A percentile compares a stretch with the other conserved stretches of the same genome.
These are phyloP conservation scores for Drosophila picticornis DNA, from an alignment of 2,888 invertebrate genomes.

Conservation along the genomic window DNA sequence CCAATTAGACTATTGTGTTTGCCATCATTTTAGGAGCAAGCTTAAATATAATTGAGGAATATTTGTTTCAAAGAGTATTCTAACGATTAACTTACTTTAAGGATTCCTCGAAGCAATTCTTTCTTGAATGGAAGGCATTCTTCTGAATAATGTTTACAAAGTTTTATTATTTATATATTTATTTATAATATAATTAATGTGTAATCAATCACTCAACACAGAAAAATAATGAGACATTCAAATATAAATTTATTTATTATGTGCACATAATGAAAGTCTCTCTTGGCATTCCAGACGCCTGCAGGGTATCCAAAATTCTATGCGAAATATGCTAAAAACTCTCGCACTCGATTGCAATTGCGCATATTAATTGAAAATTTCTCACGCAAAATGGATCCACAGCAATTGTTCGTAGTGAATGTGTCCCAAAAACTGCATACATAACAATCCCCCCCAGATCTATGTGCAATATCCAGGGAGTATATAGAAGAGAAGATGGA, in stretches of 20 bases:
- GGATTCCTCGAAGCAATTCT: not conserved
- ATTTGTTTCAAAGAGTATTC: too few species aligned
- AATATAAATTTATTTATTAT: not conserved
- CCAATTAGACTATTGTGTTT: not conserved
- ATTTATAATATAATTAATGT: not conserved
- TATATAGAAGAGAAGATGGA: not conserved
- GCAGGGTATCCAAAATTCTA: conserved; percentile 47
- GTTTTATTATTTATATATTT: too few species aligned
- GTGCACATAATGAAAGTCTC: not conserved
- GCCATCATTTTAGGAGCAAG: not conserved
- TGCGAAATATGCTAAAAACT: conserved; percentile 71
- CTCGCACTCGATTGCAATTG: conserved; percentile 67
- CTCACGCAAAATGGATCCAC: conserved; percentile 70
- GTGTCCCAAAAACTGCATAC: conserved; percentile 54
- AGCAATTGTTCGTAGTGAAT: conserved; percentile 59
- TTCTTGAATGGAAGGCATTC: not conserved
- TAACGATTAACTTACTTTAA: not conserved
- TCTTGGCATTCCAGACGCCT: fast-evolving
- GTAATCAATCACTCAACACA: fast-evolving
- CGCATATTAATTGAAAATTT: conserved; percentile 81
- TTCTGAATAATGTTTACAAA: not conserved
- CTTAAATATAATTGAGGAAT: not conserved
- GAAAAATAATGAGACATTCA: not conserved
- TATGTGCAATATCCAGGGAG: not conserved
- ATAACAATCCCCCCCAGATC: conserved; percentile 48